phyloP scores from a whole-genome alignment of 2,797 vertebrate species.

The Columba guinea region DNA sequence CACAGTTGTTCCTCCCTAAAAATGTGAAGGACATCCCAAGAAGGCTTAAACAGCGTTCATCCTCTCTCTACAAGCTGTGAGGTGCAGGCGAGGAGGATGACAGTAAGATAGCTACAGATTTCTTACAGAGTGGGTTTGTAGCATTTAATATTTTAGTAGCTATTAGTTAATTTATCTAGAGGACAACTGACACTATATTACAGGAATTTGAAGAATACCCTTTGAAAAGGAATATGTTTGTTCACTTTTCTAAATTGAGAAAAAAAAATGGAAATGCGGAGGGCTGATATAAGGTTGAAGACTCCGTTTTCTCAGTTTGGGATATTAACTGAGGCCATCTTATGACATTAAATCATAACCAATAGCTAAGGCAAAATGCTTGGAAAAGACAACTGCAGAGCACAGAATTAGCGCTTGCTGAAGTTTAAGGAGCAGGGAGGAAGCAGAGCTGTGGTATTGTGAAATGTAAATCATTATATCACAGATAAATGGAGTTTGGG shows the following conservation, averaged over 20 bases:
- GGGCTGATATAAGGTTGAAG: neutral
- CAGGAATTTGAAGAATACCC: neutral
- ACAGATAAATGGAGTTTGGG: neutral
- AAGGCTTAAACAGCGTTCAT: neutral
- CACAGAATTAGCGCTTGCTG: neutral
- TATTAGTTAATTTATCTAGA: neutral
- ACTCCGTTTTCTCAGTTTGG: neutral
- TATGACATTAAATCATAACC: neutral
- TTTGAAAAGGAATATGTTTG: neutral
- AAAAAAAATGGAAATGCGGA: neutral
- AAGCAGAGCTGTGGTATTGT: neutral
- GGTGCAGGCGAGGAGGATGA: neutral
- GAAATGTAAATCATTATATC: neutral
- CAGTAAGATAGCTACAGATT: neutral
- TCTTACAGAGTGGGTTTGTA: neutral
- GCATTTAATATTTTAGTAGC: neutral
- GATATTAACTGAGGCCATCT: neutral
- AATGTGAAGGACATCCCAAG: neutral
- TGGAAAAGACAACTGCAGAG: neutral
- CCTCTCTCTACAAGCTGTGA: neutral
- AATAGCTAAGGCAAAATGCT: neutral
- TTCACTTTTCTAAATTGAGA: neutral
- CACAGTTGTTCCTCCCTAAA: neutral
- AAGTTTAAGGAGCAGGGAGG: neutral
- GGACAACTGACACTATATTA: neutral